Evolutionary conservation across 2,797 vertebrate species (phyloP), one percentile per base, ranked within the genome.

Genomic region (Sylvia borin): DNA sequence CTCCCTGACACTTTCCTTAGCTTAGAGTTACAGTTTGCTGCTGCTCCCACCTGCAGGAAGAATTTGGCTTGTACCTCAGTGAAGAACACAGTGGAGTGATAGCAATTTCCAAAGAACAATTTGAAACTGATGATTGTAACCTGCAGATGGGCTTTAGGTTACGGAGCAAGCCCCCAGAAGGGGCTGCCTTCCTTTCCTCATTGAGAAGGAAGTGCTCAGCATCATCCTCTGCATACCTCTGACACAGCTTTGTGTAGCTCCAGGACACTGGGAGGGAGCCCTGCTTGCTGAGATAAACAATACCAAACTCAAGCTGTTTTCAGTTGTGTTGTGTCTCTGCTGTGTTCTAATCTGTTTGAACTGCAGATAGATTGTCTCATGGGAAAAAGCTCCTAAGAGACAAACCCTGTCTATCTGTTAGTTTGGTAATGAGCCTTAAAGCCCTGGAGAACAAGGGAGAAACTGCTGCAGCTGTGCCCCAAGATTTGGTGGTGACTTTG

Each of bases 301-400:
- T 70, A 50, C 73, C 55, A 38, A 26, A 62, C 25, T 68, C 67
- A 47, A 74, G 31, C 71, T 65, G 29, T 32, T 92, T 85, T 58
- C 71, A 57, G 20, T 66, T 62, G n/a, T 76, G 54, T n/a, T 53
- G 51, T 12, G 5, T 86, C 73, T 76, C 60, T 62, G 48, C 83
- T 94, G 80, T 68, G 73, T 76, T 94, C 85, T 90, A 48, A 81
- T 70, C 85, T 70, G 51, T 80, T 83, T 34, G 42, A 93, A 60
- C 57, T 76, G 64, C 90, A 88, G 77, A 60, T 66, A n/a, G 55
- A 62, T 75, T 75, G 27, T 55, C 9, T 54, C 50, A n/a, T 5
- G 54, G 67, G 2, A 57, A 81, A 83, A 68, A 88, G 31, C 73
- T 88, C 47, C 70, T 31, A 65, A 68, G 16, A 48, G 62, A 72